Conservation (phyloP, 23 tunicate species). For the Diplosoma virens region DNA sequence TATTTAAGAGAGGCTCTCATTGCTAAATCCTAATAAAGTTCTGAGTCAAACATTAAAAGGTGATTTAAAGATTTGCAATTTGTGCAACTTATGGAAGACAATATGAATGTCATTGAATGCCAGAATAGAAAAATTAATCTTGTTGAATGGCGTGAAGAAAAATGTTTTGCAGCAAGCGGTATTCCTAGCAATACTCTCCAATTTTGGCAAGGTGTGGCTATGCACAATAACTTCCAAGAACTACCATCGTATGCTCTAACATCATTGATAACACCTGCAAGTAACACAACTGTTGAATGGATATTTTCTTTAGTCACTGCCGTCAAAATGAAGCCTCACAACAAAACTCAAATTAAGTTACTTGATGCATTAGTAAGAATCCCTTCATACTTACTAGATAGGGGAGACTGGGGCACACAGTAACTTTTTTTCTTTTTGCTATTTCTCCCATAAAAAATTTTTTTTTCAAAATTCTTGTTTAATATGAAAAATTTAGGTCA, state of each 20-base stretch:
- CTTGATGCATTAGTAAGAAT: not conserved
- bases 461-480: no score
- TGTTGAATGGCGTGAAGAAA: not conserved
- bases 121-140: slow-evolving; percentile 1
- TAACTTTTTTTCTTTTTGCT: no score
- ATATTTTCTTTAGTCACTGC: slow-evolving; percentile 5
- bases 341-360: not conserved
- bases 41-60: not conserved
- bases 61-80: not conserved
- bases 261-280: slow-evolving; percentile 1
- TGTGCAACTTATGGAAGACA: not conserved
- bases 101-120: not conserved
- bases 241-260: not conserved
- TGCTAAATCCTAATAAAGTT: not conserved
- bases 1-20: not conserved
- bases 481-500: no score
- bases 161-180: not conserved
- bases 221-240: not conserved
- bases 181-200: not conserved
- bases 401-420: no score
- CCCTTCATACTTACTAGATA: not conserved
- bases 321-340: slow-evolving; percentile 6
- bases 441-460: no score
- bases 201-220: not conserved
- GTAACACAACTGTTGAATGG: slow-evolving; percentile 12